Evolutionary conservation across 2,888 invertebrate genomes (phyloP).

Genomic region (Heliconius sara): DNA sequence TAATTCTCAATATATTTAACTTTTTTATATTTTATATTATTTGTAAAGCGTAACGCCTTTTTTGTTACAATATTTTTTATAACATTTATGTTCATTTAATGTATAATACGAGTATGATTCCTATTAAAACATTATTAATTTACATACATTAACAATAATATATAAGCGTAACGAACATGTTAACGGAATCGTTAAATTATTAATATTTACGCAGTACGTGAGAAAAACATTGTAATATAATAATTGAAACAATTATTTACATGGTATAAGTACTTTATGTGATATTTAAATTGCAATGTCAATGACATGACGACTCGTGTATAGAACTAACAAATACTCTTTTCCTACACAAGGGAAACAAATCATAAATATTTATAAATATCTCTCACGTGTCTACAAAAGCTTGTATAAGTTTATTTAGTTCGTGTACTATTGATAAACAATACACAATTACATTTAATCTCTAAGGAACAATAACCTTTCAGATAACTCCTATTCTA

Average conservation of each 20-base stretch:
- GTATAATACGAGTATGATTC: too few relatives aligned
- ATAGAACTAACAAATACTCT: constrained; percentile 18
- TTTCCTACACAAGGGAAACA: constrained; percentile 6
- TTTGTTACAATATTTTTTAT: too few relatives aligned
- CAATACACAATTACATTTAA: constrained; percentile 31
- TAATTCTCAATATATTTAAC: too few relatives aligned
- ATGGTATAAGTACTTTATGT: neutral
- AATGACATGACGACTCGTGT: constrained; percentile 26
- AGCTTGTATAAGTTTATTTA: constrained; percentile 11
- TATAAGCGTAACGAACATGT: neutral
- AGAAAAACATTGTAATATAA: constrained; percentile 15
- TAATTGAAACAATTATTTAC: constrained; percentile 31
- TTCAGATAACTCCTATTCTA: constrained; percentile 40
- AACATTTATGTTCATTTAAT: too few relatives aligned
- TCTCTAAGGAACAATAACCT: constrained; percentile 33
- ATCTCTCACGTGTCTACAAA: constrained; percentile 1
- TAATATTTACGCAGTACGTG: neutral
- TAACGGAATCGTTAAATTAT: constrained; percentile 1
- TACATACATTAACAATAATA: constrained; percentile 41
- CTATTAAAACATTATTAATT: neutral
- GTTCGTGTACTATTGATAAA: constrained; percentile 14
- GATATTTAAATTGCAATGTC: constrained; percentile 22
- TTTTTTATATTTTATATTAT: too few relatives aligned
- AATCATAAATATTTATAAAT: constrained; percentile 1
- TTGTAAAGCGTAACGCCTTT: too few relatives aligned